Evolutionary conservation across 2,113 vertebrate genomes (phyloP).

Genomic region (Agapornis roseicollis): DNA sequence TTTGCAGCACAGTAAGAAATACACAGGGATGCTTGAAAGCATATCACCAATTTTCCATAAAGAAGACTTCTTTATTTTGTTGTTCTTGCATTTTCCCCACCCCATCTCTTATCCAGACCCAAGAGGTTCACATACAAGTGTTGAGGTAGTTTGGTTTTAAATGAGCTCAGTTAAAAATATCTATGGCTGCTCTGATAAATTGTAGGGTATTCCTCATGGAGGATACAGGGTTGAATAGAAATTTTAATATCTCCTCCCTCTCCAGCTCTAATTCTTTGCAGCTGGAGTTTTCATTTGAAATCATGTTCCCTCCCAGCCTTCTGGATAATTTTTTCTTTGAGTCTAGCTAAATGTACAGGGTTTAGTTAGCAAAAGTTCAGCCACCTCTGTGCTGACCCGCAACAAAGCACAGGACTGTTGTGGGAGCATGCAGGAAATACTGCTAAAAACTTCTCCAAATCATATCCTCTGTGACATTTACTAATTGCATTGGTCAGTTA

Average conservation of each 20-base stretch:
- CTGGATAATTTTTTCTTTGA: not conserved
- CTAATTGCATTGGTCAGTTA: too few relatives aligned
- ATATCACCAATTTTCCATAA: not conserved
- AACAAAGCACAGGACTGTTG: not conserved
- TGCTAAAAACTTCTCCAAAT: not conserved
- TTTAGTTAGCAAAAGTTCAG: not conserved
- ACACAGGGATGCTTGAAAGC: not conserved
- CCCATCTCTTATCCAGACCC: not conserved
- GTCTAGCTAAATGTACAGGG: not conserved
- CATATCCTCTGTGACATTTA: not conserved
- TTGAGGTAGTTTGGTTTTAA: not conserved
- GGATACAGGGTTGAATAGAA: not conserved
- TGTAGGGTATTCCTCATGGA: not conserved
- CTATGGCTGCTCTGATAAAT: fast-evolving
- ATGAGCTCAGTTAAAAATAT: not conserved
- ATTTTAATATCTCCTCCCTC: not conserved
- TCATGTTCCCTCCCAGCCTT: not conserved
- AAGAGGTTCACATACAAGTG: not conserved
- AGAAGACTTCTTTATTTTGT: not conserved
- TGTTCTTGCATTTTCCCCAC: not conserved
- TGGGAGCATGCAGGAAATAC: not conserved
- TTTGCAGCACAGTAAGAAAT: not conserved
- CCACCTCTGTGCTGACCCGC: not conserved
- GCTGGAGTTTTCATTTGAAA: not conserved
- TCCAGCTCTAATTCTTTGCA: not conserved